Evolutionary conservation across 2,113 vertebrate species (phyloP).

Genomic region (Scalopus aquaticus): DNA sequence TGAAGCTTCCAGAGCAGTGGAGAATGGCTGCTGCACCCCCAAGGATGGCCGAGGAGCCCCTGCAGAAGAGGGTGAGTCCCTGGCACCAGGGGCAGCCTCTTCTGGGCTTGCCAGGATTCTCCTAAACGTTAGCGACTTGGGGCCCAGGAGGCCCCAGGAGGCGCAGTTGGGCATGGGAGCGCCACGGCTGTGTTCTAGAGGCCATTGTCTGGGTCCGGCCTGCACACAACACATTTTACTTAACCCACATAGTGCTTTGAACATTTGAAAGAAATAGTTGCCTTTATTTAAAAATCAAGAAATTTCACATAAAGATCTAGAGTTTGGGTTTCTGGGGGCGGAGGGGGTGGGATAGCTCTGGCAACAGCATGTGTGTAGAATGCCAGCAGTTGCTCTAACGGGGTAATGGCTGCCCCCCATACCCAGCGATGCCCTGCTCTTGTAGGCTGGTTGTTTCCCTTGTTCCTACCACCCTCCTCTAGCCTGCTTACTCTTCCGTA

Average conservation of each 20-base stretch:
- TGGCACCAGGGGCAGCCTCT: slow-evolving; percentile 46
- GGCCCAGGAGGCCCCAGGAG: neutral
- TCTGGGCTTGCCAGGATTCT: neutral
- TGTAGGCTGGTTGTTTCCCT: neutral
- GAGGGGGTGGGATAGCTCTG: neutral
- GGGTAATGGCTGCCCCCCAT: neutral
- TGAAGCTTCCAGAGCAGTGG: slow-evolving; percentile 87
- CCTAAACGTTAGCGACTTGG: neutral
- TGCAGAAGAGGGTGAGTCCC: slow-evolving; percentile 87
- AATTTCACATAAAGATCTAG: slow-evolving; percentile 70
- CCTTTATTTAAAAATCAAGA: slow-evolving; percentile 67
- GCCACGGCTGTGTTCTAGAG: neutral
- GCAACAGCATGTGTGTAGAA: neutral
- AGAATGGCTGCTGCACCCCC: slow-evolving; percentile 90
- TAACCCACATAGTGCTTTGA: slow-evolving; percentile 34
- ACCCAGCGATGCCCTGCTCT: neutral
- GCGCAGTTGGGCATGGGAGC: neutral
- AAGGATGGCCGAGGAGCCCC: slow-evolving; percentile 88
- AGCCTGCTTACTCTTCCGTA: neutral
- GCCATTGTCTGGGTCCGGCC: neutral
- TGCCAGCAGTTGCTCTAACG: neutral
- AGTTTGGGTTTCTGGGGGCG: slow-evolving; percentile 37
- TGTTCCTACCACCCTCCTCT: neutral
- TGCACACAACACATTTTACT: neutral
- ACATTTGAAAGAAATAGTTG: slow-evolving; percentile 53